A percentile compares a stretch with the other conserved stretches of the same genome.
Conservation (phyloP, 2,888 invertebrate species). For the Polia nebulosa region DNA sequence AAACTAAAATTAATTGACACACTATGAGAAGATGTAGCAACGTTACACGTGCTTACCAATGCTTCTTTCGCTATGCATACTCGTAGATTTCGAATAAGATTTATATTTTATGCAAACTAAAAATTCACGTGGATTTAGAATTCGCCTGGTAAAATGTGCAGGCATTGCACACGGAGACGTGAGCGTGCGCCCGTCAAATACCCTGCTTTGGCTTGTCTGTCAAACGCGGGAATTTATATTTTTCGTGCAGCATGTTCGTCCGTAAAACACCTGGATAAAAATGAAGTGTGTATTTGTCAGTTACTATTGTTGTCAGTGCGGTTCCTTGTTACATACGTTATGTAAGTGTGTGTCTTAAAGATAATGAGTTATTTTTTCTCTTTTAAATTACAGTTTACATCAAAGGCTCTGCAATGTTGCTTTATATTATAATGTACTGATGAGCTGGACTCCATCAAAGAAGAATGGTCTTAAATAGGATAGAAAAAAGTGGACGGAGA, state of each 20-base stretch:
- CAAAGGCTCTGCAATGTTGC: not conserved
- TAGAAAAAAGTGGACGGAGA: not conserved
- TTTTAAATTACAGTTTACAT: too few species aligned
- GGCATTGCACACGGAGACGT: constrained; percentile 30
- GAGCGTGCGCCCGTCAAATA: constrained; percentile 34
- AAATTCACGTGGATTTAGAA: constrained; percentile 17
- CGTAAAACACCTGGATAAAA: not conserved
- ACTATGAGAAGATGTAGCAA: too few species aligned
- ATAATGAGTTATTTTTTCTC: too few species aligned
- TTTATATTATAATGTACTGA: not conserved
- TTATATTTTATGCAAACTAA: constrained; percentile 14
- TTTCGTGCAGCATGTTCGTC: not conserved
- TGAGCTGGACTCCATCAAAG: not conserved
- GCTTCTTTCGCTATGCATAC: too few species aligned
- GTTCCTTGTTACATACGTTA: not conserved
- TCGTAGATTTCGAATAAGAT: constrained; percentile 14
- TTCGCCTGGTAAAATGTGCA: constrained; percentile 35
- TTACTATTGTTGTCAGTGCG: not conserved
- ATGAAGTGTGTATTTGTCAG: not conserved
- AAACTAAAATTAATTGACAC: too few species aligned
- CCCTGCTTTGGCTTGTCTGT: constrained; percentile 40
- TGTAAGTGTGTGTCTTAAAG: not conserved
- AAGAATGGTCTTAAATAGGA: too few species aligned
- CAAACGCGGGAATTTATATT: constrained; percentile 25
- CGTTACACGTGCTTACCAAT: too few species aligned